Conservation (phyloP, 2,888 invertebrate genomes). For the Arrhopalites spinosus region DNA sequence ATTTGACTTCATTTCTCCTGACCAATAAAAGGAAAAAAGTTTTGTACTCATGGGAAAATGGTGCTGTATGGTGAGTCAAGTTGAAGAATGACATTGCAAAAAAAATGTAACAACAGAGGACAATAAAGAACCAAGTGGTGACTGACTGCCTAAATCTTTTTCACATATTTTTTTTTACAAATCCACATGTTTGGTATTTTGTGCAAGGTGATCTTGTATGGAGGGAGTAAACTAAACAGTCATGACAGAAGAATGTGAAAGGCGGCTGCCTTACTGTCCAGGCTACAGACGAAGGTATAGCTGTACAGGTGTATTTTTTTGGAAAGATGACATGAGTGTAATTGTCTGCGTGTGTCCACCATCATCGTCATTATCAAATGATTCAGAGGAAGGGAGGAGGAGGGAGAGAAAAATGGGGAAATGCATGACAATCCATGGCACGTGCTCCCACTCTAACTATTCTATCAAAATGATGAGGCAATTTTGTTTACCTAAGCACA, state of each 20-base stretch:
- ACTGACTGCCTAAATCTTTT: background rate
- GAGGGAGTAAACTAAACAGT: slow-evolving; percentile 10
- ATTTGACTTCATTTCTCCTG: background rate
- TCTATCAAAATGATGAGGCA: background rate
- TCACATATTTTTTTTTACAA: background rate
- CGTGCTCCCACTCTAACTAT: slow-evolving; percentile 20
- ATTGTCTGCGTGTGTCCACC: slow-evolving; percentile 7
- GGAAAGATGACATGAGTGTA: background rate
- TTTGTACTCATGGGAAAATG: background rate
- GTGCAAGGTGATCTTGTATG: background rate
- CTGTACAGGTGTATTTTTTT: background rate
- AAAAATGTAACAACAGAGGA: background rate
- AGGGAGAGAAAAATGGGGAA: background rate
- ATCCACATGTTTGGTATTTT: too few species aligned
- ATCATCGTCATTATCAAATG: slow-evolving; percentile 19
- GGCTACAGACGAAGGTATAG: background rate
- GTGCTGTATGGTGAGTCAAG: background rate
- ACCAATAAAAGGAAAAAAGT: background rate
- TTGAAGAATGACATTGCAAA: slow-evolving; percentile 29
- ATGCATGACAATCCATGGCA: slow-evolving; percentile 17
- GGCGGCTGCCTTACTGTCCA: background rate
- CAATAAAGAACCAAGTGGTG: background rate
- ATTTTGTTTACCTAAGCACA: background rate
- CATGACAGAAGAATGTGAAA: background rate
- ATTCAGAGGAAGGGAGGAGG: background rate